These are phyloP conservation scores for Therioaphis trifolii DNA, from an alignment of 2,888 invertebrate genomes.

Conservation along the genomic window DNA sequence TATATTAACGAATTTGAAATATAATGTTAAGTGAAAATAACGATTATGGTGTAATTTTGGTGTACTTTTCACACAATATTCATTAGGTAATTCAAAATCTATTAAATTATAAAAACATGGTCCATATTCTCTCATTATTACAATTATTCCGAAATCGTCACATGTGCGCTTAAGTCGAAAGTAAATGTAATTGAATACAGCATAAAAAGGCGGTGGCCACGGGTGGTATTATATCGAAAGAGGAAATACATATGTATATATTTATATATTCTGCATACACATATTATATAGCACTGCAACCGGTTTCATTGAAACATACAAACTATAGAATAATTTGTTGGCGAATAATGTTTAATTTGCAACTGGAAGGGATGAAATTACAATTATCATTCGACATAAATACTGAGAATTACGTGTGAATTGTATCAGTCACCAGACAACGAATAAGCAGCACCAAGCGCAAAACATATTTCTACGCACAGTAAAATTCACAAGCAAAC, in stretches of 20 bases:
- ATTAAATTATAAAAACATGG: no score
- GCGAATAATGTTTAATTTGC: background rate
- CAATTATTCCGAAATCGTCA: background rate
- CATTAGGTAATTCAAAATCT: no score
- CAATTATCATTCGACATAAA: background rate
- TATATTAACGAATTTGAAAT: no score
- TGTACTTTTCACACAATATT: no score
- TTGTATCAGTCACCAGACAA: background rate
- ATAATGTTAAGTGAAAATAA: no score
- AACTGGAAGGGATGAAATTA: constrained; percentile 10
- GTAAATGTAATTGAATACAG: no score
- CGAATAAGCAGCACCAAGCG: background rate
- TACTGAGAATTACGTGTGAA: background rate
- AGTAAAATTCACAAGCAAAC: background rate
- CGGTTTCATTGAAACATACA: background rate
- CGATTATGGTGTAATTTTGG: no score
- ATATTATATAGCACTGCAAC: background rate
- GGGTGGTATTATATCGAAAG: background rate
- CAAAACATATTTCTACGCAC: background rate
- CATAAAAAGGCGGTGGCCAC: background rate
- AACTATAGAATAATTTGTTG: background rate
- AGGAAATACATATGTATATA: background rate
- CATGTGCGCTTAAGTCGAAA: no score
- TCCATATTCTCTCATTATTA: background rate
- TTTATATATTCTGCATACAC: no score